Conservation (phyloP, 2,888 invertebrate genomes). For the Listrodromus nycthemerus region DNA sequence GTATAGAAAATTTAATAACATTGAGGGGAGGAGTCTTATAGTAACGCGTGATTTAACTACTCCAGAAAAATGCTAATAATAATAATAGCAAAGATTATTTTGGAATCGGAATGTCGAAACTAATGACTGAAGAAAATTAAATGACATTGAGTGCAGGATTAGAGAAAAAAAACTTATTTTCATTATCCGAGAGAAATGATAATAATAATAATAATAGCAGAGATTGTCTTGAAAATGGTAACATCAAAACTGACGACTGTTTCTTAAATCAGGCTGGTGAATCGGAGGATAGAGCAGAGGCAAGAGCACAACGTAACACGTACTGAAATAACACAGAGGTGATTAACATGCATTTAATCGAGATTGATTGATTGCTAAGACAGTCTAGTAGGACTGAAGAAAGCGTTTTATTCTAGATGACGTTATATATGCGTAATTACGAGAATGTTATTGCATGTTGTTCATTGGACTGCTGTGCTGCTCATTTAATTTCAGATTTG, state of each 20-base stretch:
- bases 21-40: too few relatives aligned
- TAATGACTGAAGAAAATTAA: neutral
- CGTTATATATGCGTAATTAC: constrained; percentile 1
- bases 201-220: neutral
- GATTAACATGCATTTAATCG: constrained; percentile 75
- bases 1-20: too few relatives aligned
- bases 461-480: constrained; percentile 6
- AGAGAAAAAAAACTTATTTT: too few relatives aligned
- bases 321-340: constrained; percentile 89
- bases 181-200: neutral
- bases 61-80: neutral
- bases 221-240: neutral
- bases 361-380: constrained; percentile 23
- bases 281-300: constrained; percentile 89
- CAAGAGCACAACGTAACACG: constrained; percentile 89
- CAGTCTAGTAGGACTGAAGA: constrained; percentile 26
- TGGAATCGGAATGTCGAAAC: neutral
- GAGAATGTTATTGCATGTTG: constrained; percentile 15
- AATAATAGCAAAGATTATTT: neutral
- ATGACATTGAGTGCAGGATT: too few relatives aligned
- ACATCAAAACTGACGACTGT: constrained; percentile 60
- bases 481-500: constrained; percentile 1
- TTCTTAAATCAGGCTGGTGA: constrained; percentile 87
- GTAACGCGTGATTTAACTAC: too few relatives aligned
- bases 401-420: constrained; percentile 14